These are phyloP conservation scores for Neosalanx taihuensis DNA, from an alignment of 2,797 vertebrate genomes.

Conservation along the genomic window DNA sequence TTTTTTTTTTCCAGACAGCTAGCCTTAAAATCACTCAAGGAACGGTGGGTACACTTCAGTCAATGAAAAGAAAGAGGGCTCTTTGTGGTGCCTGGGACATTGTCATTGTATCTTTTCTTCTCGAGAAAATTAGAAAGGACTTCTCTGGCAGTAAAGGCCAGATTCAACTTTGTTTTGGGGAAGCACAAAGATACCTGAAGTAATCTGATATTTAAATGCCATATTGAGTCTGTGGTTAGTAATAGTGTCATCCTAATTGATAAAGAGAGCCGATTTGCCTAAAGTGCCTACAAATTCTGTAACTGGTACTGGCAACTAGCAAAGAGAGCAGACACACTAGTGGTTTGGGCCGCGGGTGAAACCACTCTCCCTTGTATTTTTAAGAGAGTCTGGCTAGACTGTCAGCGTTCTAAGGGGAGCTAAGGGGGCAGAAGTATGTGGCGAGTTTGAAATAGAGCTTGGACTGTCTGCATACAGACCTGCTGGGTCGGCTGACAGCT, in stretches of 20 bases:
- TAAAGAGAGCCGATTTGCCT: constrained; percentile 37
- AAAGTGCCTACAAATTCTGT: constrained; percentile 29
- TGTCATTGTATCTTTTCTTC: constrained; percentile 22
- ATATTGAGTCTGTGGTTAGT: constrained; percentile 33
- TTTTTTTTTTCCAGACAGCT: not conserved
- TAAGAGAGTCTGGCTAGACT: constrained; percentile 27
- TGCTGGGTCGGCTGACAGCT: constrained; percentile 36
- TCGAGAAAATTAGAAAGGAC: constrained; percentile 23
- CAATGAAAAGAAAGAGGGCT: not conserved
- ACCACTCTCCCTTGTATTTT: constrained; percentile 32
- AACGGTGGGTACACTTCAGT: not conserved
- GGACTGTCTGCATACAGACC: constrained; percentile 30
- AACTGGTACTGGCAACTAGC: constrained; percentile 20
- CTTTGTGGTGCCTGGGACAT: constrained; percentile 24
- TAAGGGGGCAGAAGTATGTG: constrained; percentile 25
- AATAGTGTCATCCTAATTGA: constrained; percentile 35
- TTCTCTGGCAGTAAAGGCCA: constrained; percentile 18
- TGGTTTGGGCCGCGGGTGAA: constrained; percentile 1
- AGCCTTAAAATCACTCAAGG: not conserved
- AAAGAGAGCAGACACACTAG: constrained; percentile 30
- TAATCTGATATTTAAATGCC: constrained; percentile 5
- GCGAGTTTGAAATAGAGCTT: constrained; percentile 30
- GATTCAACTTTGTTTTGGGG: too few species aligned
- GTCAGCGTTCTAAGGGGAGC: constrained; percentile 25
- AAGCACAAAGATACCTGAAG: too few species aligned